Base-by-base conservation (phyloP, 2,113 vertebrate genomes). In the Rhadina sibilatrix region DNA sequence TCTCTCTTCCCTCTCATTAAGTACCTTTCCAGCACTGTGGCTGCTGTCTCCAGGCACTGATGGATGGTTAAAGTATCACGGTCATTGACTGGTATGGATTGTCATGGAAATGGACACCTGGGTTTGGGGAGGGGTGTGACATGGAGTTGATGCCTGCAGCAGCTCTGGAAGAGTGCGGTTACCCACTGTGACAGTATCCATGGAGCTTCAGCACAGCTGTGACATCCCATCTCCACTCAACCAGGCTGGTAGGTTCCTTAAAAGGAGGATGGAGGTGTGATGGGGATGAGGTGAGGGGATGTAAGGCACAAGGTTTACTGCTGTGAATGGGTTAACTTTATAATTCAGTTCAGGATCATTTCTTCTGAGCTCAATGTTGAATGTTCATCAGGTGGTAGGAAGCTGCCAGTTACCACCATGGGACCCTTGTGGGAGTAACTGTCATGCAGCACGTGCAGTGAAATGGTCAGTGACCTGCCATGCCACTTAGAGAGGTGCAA, bases 161-260 rank as follows among this genome's bases (percentile, higher is more conserved):
- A 8, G 38, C 38, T 50, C n/a, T 70, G 52, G 66, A 28, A 78
- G 74, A 64, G 23, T 8, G 13, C 0, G 0, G 38, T 60, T 35
- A 30, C n/a, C 31, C 0, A 4, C 68, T 56, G n/a, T 0, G 0
- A 5, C 15, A 20, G 8, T 40, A 16, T 42, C 28, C 2, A 0
- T 8, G n/a, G 44, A 79, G 35, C 74, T 74, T 19, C 56, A 38
- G 6, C 37, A 46, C 54, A 30, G 22, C 50, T 59, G 2, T 7
- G 40, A 21, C 0, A 0, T 2, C 12, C n/a, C 6, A 6, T 4
- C 21, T 66, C 31, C 64, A 37, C 76, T 61, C 7, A 18, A 1
- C 37, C 9, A 1, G 49, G 10, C 44, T 49, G 68, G 68, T 72
- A 76, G 16, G 54, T 94, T 27, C 27, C 53, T 60, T 35, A 4